Evolutionary conservation across 2,888 invertebrate species (phyloP).

Genomic region (Napeogenes inachia): DNA sequence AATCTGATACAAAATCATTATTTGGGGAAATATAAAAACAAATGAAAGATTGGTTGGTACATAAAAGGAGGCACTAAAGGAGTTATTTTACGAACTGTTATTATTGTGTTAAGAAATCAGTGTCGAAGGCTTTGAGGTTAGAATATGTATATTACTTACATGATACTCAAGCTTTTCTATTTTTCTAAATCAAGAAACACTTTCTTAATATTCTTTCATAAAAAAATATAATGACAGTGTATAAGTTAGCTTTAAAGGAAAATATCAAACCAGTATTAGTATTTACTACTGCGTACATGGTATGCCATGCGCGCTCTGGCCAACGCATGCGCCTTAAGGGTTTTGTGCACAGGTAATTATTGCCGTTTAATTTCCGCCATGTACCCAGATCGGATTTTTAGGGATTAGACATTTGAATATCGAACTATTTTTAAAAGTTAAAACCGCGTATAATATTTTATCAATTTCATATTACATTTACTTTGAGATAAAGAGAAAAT

Average conservation of each 20-base stretch:
- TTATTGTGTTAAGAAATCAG: no score
- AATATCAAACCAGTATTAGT: constrained; percentile 29
- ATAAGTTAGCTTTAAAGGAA: constrained; percentile 15
- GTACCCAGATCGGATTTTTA: constrained; percentile 53
- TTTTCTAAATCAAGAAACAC: background rate
- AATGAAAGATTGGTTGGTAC: no score
- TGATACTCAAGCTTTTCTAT: background rate
- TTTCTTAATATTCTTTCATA: background rate
- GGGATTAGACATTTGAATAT: constrained; percentile 46
- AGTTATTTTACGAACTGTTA: no score
- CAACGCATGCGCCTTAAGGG: constrained; percentile 50
- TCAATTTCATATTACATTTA: no score
- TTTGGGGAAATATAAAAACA: no score
- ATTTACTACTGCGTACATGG: constrained; percentile 41
- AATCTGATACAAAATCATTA: no score
- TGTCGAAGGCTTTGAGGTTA: no score
- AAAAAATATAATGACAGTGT: constrained; percentile 6
- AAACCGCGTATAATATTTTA: no score
- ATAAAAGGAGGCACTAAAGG: no score
- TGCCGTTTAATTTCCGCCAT: constrained; percentile 62
- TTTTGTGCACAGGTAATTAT: constrained; percentile 51
- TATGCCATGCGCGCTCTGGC: constrained; percentile 55
- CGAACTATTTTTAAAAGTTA: constrained; percentile 13
- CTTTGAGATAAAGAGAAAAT: no score
- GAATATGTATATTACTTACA: background rate